phyloP scores from a whole-genome alignment of 2,797 vertebrate species.

The Sebastes reedi region DNA sequence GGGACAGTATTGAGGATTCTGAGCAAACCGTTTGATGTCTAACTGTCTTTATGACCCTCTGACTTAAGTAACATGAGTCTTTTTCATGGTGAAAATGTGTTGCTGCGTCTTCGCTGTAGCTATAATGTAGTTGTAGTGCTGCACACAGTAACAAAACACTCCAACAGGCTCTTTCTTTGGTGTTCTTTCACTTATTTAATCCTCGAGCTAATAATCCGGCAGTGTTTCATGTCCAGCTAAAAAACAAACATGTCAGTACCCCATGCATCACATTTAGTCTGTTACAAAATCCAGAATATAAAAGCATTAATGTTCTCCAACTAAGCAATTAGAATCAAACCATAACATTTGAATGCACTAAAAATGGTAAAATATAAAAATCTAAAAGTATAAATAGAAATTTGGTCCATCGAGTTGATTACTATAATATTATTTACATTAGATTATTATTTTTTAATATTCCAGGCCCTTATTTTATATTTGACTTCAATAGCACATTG shows the following conservation, averaged over 20 bases:
- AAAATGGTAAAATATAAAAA: constrained; percentile 97
- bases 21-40: too few species aligned
- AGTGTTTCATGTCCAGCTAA: constrained; percentile 70
- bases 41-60: too few species aligned
- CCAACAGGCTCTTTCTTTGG: constrained; percentile 20
- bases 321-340: constrained; percentile 86
- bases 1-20: too few species aligned
- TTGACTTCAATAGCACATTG: constrained; percentile 78
- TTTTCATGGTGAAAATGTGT: not conserved
- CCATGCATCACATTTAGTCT: constrained; percentile 87
- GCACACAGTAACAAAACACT: constrained; percentile 28
- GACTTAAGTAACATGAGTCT: not conserved
- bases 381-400: constrained; percentile 99
- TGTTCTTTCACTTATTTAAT: constrained; percentile 73
- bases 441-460: constrained; percentile 82
- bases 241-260: constrained; percentile 82
- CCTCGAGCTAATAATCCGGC: constrained; percentile 67
- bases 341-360: constrained; percentile 86
- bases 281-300: constrained; percentile 81
- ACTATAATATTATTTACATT: constrained; percentile 96
- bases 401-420: constrained; percentile 92
- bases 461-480: constrained; percentile 77
- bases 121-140: not conserved
- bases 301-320: constrained; percentile 79
- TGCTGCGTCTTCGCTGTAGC: not conserved